Base-by-base conservation (phyloP, 2,113 vertebrate genomes). In the Tor tambroides region DNA sequence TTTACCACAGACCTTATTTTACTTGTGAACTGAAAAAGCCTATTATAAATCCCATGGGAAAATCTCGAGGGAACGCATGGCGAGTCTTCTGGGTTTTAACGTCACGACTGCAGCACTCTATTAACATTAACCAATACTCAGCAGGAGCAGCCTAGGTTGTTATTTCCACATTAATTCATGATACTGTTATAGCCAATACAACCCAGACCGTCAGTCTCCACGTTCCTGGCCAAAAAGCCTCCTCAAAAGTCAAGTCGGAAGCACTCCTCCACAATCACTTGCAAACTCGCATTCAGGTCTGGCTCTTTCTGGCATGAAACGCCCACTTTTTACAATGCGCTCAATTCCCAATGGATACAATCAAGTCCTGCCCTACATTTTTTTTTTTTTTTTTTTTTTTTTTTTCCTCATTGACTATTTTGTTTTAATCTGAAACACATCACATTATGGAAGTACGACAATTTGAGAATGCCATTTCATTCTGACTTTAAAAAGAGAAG, bases 321-420 rank as follows among this genome's bases (percentile, higher is more conserved):
- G 38, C 71, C 71, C 38, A 75, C 71, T 43, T 75, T 75, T 75
- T 75, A 71, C 67, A 71, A 71, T 71, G 71, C 11, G 35, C 23
- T 75, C 23, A 43, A 43, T 75, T 75, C 71, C 71, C 71, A 43
- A 14, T 43, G 23, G 38, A 43, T 14, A 75, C 38, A 75, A 75
- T 75, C 38, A 43, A 43, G 71, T n/a, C 21, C 21, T 74, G 38
- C 10, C 38, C 38, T 75, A 75, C 38, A 46, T 46, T 46, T 46
- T 1, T 41, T 41, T 41, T 41, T 41, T 7, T 41, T 41, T 6
- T 0, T 5, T 72, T 72, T 74, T 51, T 1, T 17, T 6, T 38
- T 30, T 17, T 54, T 69, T 21, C 32, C 38, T 75, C 71, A 75
- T 12, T 75, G 38, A 75, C 41, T 75, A n/a, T 75, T 63, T 26